Evolutionary conservation across 2,113 vertebrate genomes (phyloP), one percentile per base, ranked within the genome.

Genomic region (Alligator sinensis): DNA sequence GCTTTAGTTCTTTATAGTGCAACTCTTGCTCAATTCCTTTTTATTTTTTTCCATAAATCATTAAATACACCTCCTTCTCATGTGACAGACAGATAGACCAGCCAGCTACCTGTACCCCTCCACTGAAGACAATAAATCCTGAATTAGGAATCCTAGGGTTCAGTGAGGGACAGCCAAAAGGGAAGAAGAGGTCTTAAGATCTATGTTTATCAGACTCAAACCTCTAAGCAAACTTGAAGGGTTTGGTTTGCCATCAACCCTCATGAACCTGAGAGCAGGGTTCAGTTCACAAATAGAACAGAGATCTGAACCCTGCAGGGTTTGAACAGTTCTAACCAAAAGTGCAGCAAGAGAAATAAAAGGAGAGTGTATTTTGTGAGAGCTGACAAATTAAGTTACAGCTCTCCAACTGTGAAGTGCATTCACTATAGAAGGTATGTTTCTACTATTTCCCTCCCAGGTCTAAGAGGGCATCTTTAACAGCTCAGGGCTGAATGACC

Each of bases 351-450:
- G 60, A 38, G 86, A 96, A 96, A 94, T 89, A 30, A 97, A 96
- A 93, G 86, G 81, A 90, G 75, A 91, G 94, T 88, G 82, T 80
- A 76, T 64, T 96, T 94, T 76, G 88, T 94, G 94, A 97, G 89
- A 94, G 93, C 95, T 97, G 96, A 96, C 96, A 97, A 96, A 95
- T 78, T 61, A 81, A 59, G 92, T 97, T 97, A 95, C 70, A 72
- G 95, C 80, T 90, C 77, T 68, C 77, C 83, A 76, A 60, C 38
- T 86, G 92, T 82, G 61, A 94, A 92, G 74, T 83, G 61, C 87
- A 91, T 94, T 82, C 92, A 92, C 34, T 81, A 85, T 96, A 59
- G 78, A 77, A 89, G 86, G 77, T 96, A 82, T 77, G 54, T 82
- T 95, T 92, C 84, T 74, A 83, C 77, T 5, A 2, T 84, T 85